Evolutionary conservation across 2,888 invertebrate species (phyloP).

Genomic region (Malthinus flaveolus): DNA sequence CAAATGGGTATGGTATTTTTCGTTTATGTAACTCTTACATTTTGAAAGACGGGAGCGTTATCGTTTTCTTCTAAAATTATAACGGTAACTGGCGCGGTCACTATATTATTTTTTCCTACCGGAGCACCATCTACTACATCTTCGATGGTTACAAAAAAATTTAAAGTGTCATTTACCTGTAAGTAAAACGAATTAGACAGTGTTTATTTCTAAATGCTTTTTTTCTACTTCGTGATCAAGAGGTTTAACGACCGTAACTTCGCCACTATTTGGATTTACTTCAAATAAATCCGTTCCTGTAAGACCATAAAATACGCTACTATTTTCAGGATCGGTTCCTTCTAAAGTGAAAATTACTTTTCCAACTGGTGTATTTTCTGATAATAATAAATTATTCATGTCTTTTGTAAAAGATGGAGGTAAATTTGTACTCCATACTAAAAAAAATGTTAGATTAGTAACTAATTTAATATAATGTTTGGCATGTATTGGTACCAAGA

Average conservation of each 20-base stretch:
- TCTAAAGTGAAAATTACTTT: constrained; percentile 75
- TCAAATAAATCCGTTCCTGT: constrained; percentile 81
- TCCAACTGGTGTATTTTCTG: constrained; percentile 80
- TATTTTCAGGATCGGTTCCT: constrained; percentile 81
- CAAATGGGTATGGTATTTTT: neutral
- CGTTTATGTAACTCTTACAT: constrained; percentile 61
- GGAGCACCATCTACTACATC: constrained; percentile 66
- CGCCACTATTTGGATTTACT: constrained; percentile 77
- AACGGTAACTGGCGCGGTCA: constrained; percentile 76
- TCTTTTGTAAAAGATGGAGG: constrained; percentile 76
- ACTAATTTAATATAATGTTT: too few species aligned
- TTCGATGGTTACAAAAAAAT: constrained; percentile 80
- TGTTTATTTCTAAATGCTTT: neutral
- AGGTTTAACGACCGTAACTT: constrained; percentile 76
- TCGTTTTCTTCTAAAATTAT: constrained; percentile 89
- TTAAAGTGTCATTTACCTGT: constrained; percentile 76
- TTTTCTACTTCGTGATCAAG: constrained; percentile 77
- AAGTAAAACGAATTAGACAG: constrained; percentile 36
- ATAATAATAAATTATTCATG: constrained; percentile 75
- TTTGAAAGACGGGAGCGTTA: constrained; percentile 78
- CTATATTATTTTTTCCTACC: constrained; percentile 68
- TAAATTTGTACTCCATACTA: constrained; percentile 60
- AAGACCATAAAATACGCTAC: constrained; percentile 70
- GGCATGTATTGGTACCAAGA: too few species aligned
- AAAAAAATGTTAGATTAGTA: too few species aligned